Evolutionary conservation across 1,140 invertebrate genomes (phyloP).

Genomic region (Cyclargus thomasi): DNA sequence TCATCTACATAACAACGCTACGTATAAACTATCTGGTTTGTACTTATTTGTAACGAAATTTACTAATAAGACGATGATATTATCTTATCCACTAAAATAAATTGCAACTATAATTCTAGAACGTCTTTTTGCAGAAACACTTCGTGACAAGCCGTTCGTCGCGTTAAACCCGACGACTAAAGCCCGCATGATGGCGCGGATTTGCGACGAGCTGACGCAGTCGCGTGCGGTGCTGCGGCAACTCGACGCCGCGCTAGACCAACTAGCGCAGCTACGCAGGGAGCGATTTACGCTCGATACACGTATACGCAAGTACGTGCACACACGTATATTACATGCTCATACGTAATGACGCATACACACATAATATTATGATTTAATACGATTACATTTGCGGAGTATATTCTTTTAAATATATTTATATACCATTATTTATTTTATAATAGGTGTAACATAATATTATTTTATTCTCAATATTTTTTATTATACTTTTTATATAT

Average conservation of each 20-base stretch:
- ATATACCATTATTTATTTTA: not conserved
- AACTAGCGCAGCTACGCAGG: slow-evolving; percentile 83
- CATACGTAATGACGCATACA: not conserved
- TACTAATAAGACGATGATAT: too few relatives aligned
- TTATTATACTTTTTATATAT: too few relatives aligned
- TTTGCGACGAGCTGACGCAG: slow-evolving; percentile 95
- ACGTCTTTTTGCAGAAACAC: slow-evolving; percentile 80
- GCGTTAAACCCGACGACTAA: slow-evolving; percentile 91
- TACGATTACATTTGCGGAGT: too few relatives aligned
- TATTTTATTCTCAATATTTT: too few relatives aligned
- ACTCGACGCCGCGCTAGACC: slow-evolving; percentile 86
- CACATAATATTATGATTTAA: not conserved
- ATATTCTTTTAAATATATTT: not conserved
- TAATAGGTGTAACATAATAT: too few relatives aligned
- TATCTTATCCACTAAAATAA: too few relatives aligned
- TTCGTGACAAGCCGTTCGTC: slow-evolving; percentile 88
- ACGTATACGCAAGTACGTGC: slow-evolving; percentile 88
- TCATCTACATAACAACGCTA: slow-evolving; percentile 83
- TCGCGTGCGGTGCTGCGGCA: slow-evolving; percentile 91
- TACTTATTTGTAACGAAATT: not conserved
- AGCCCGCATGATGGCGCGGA: slow-evolving; percentile 89
- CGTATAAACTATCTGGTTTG: slow-evolving; percentile 76
- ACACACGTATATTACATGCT: not conserved
- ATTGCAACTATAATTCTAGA: too few relatives aligned
- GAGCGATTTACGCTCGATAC: slow-evolving; percentile 90